Base-by-base conservation (phyloP, 2,888 invertebrate species). In the Rotaria socialis region DNA sequence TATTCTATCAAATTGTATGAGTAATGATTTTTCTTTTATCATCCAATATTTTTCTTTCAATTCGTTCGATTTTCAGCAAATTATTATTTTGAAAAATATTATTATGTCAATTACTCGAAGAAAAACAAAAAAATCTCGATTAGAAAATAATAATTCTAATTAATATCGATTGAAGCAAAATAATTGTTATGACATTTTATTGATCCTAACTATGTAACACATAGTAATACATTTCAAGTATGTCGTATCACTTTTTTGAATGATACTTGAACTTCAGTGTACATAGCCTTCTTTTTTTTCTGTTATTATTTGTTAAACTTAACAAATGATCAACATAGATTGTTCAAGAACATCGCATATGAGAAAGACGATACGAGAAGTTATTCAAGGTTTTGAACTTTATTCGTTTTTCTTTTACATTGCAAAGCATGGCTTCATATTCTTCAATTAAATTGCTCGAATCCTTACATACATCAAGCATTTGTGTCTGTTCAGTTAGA, bases 31-130 rank as follows among this genome's bases (percentile, higher is more conserved):
- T 55, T 22, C 3, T 19, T 67, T 16, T 14, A 19, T 67, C 35
- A 27, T 27, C 10, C 2, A 2, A 35, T 67, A 19, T 14, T 27
- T 24, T 24, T 7, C 24, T 24, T 67, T 19, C 35, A 67, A 67
- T 67, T 67, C 67, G 67, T 67, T 67, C 67, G 35, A 35, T 67
- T 67, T 41, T 35, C 19, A 67, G 35, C 67, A 67, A 67, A 67
- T 67, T 67, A 35, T 35, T 55, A 52, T 55, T 55, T 22, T 22
- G 10, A 55, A 55, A 22, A 55, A 22, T 55, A 55, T 55, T 55
- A 22, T 55, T 19, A 55, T 22, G 22, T 52, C 52, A 22, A 22
- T 22, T 22, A 55, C 55, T 6, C 5, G 22, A 55, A 55, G 6
- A 22, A 55, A 55, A 55, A 55, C 50, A 16, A 52, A 11, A 14